phyloP scores from a whole-genome alignment of 1,140 invertebrate species.

The Euwallacea fornicatus region DNA sequence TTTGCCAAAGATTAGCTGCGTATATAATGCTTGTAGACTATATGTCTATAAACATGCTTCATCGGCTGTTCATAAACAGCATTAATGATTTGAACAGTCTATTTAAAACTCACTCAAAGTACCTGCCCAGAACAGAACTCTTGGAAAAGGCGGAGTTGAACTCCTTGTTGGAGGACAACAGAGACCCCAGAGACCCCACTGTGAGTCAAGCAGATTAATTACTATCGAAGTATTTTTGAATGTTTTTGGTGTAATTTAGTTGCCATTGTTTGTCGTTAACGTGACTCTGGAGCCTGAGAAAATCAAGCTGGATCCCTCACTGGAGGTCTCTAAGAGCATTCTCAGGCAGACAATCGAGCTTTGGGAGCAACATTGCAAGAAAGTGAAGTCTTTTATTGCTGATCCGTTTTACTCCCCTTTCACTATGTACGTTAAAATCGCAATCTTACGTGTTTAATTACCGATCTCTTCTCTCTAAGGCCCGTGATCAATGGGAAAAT shows the following conservation, averaged over 20 bases:
- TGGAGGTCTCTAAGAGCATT: slow-evolving; percentile 57
- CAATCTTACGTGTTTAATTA: too few relatives aligned
- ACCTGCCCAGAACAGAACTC: slow-evolving; percentile 57
- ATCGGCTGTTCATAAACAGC: slow-evolving; percentile 67
- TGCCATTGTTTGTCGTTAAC: slow-evolving; percentile 62
- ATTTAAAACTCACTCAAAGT: slow-evolving; percentile 62
- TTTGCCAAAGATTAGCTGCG: slow-evolving; percentile 71
- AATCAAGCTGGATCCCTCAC: slow-evolving; percentile 60
- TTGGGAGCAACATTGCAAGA: slow-evolving; percentile 62
- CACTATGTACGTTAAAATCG: slow-evolving; percentile 54
- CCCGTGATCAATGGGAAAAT: slow-evolving; percentile 74
- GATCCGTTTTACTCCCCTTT: slow-evolving; percentile 58
- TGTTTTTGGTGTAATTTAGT: slow-evolving; percentile 40
- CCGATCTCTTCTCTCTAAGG: slow-evolving; percentile 51
- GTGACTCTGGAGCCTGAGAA: slow-evolving; percentile 55
- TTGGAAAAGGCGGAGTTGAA: slow-evolving; percentile 34
- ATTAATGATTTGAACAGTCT: slow-evolving; percentile 62
- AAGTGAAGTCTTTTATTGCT: slow-evolving; percentile 61
- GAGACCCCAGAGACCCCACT: slow-evolving; percentile 38
- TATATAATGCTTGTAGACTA: slow-evolving; percentile 77
- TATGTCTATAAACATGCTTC: slow-evolving; percentile 69
- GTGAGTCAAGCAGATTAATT: slow-evolving; percentile 31
- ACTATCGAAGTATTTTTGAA: not conserved
- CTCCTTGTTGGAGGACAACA: slow-evolving; percentile 36
- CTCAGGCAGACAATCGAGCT: slow-evolving; percentile 59